Base-by-base conservation (phyloP, 2,113 vertebrate species). In the Larimichthys polyactis region DNA sequence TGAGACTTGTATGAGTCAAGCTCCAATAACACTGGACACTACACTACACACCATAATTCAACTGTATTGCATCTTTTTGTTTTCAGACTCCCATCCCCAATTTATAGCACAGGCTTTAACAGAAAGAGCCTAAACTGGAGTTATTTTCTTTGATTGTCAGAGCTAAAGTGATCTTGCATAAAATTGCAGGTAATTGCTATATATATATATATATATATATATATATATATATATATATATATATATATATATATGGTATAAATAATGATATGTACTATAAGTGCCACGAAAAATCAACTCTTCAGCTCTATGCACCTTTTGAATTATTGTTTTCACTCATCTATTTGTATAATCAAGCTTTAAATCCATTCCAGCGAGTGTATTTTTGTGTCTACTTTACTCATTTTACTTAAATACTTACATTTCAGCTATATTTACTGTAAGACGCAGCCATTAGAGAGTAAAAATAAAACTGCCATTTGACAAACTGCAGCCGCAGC, bases 401-500 rank as follows among this genome's bases (percentile, higher is more conserved):
- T 29, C 24, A 32, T 60, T 32, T 29, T n/a, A 19, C 17, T 49
- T n/a, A 40, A 36, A 36, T 36, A 3, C 40, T 73, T 11, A 55
- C 19, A 32, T 68, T 75, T 7, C 22, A 32, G 22, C 10, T 22
- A 9, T 22, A n/a, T 36, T 77, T 24, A 59, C 44, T 62, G 24
- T n/a, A 51, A 49, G 32, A 15, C 0, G 19, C 32, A 54, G 32
- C 71, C 17, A 62, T n/a, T 59, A 16, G 9, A 54, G 55, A 29
- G 55, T 44, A 46, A 75, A 68, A 60, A 51, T 36, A 65, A 60
- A 81, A 80, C 27, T 66, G 11, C 27, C 16, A 22, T 17, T 11
- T 36, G 20, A 63, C 36, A 36, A 69, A 32, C 63, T 78, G 82
- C 51, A 64, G 75, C 58, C 64, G 29, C 57, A 49, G 64, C 49